A percentile compares a stretch with the other conserved stretches of the same genome.
Conservation (phyloP, 1,140 invertebrate species). For the Xylocopa sonorina region DNA sequence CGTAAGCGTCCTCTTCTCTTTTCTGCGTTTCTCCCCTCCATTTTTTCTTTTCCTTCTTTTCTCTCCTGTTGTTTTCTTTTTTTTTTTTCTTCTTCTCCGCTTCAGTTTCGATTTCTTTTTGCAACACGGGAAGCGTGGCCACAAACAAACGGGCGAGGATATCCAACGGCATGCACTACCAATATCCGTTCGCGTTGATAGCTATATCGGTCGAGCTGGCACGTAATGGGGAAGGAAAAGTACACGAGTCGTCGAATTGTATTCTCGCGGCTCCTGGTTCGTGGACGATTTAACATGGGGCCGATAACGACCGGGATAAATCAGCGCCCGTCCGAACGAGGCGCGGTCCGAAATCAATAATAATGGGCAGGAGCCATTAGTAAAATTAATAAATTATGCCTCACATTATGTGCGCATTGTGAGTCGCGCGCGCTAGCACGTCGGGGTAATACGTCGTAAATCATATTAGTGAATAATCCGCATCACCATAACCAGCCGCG, state of each 20-base stretch:
- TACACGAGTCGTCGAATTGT: slow-evolving; percentile 65
- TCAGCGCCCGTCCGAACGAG: slow-evolving; percentile 77
- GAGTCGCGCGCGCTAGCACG: slow-evolving; percentile 74
- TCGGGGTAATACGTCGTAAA: slow-evolving; percentile 80
- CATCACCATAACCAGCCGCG: slow-evolving; percentile 77
- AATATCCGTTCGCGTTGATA: slow-evolving; percentile 30
- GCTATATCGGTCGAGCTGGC: slow-evolving; percentile 22
- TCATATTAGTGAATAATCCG: slow-evolving; percentile 83
- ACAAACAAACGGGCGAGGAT: background rate
- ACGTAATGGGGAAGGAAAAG: slow-evolving; percentile 62
- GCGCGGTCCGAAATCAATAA: slow-evolving; percentile 81
- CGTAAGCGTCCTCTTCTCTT: too few relatives aligned
- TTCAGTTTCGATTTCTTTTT: background rate
- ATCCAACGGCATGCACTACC: background rate
- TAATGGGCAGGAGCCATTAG: slow-evolving; percentile 83
- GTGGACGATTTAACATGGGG: slow-evolving; percentile 74
- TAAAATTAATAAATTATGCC: slow-evolving; percentile 83
- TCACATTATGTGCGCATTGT: slow-evolving; percentile 82
- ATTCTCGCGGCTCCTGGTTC: slow-evolving; percentile 67
- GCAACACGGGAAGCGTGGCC: background rate
- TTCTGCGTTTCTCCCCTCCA: too few relatives aligned
- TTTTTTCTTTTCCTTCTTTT: too few relatives aligned
- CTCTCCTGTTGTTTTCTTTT: too few relatives aligned
- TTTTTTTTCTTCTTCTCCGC: background rate
- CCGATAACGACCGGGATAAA: slow-evolving; percentile 78